Conservation (phyloP, 2,797 vertebrate genomes). For the Girardinus metallicus region DNA sequence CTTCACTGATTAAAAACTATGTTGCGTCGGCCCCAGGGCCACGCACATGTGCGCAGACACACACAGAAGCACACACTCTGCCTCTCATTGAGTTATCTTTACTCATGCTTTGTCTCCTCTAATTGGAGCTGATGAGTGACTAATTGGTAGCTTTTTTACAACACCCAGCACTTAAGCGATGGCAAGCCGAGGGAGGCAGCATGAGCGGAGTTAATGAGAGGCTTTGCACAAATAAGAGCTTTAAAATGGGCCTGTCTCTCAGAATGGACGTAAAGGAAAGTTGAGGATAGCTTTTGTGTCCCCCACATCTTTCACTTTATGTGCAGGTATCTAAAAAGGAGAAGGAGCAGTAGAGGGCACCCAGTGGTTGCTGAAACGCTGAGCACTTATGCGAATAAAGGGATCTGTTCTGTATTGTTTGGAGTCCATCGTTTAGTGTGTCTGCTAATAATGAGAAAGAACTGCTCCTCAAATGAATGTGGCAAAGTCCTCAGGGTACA, state of each 20-base stretch:
- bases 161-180: conserved; percentile 89
- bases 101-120: conserved; percentile 97
- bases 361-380: conserved; percentile 72
- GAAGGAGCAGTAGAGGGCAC: conserved; percentile 66
- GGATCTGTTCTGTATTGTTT: conserved; percentile 82
- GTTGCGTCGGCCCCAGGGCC: conserved; percentile 77
- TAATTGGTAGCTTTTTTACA: conserved; percentile 96
- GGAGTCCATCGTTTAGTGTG: conserved; percentile 80
- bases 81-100: conserved; percentile 97
- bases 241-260: conserved; percentile 80
- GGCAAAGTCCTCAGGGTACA: conserved; percentile 79
- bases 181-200: conserved; percentile 87
- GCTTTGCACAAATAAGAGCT: conserved; percentile 85
- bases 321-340: conserved; percentile 86
- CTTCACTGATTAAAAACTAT: conserved; percentile 90
- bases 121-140: conserved; percentile 99
- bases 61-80: conserved; percentile 50
- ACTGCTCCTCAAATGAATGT: conserved; percentile 82
- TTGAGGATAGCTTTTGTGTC: conserved; percentile 85
- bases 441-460: conserved; percentile 83
- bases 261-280: conserved; percentile 79
- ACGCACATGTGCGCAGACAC: conserved; percentile 18
- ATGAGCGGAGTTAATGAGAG: conserved; percentile 98
- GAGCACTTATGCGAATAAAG: conserved; percentile 85
- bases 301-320: conserved; percentile 77